Percentiles rank a stretch among this genome's conserved stretches.
Evolutionary conservation across 2,797 vertebrate species (phyloP).

Genomic region (Pygocentrus nattereri): DNA sequence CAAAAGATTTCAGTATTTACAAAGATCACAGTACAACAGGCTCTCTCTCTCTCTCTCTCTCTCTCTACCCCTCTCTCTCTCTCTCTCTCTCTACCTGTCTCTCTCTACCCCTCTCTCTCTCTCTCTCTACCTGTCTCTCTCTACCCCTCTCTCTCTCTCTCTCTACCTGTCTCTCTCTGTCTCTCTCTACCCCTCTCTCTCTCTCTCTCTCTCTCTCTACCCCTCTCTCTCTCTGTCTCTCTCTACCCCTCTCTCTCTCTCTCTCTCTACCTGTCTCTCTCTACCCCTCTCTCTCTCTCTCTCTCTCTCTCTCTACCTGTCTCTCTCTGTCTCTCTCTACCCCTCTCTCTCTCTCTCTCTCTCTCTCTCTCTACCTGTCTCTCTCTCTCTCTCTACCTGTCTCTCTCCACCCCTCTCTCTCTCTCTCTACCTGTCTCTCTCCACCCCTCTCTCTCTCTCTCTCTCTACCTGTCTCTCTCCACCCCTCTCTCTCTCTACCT

Average conservation of each 20-base stretch:
- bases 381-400: not conserved
- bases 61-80: not conserved
- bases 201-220: not conserved
- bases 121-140: not conserved
- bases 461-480: too few species aligned
- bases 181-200: too few species aligned
- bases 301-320: not conserved
- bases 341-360: not conserved
- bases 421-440: too few species aligned
- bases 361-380: not conserved
- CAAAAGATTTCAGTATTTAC: not conserved
- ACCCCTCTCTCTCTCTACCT: not conserved
- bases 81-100: too few species aligned
- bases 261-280: too few species aligned
- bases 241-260: not conserved
- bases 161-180: not conserved
- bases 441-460: not conserved
- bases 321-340: too few species aligned
- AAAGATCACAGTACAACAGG: not conserved
- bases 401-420: not conserved
- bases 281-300: too few species aligned
- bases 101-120: too few species aligned
- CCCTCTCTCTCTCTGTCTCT: too few species aligned
- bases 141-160: not conserved
- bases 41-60: not conserved